Base-by-base conservation (phyloP, 2,888 invertebrate species). In the Ischnura elegans region DNA sequence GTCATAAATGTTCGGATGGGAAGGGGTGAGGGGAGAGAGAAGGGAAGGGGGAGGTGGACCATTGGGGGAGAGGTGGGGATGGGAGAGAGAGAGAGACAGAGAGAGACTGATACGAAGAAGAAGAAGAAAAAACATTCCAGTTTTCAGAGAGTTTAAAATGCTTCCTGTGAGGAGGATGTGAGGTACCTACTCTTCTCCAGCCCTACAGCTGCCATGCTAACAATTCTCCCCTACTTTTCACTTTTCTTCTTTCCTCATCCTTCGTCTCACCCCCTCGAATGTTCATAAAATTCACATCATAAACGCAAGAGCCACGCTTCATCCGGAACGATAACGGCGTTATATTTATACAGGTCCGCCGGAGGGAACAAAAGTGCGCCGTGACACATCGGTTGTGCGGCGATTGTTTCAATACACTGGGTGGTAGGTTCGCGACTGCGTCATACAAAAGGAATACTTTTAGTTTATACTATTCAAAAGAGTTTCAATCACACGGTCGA, bases 51-150 rank as follows among this genome's bases (percentile, higher is more conserved):
- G 76, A 36, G 36, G n/a, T 29, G 2, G 36, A 36, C 76, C 19
- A 19, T 25, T 25, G 25, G 6, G 76, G n/a, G 36, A n/a, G n/a
- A 36, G 76, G 36, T 76, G 76, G 76, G 76, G n/a, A 36, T 36
- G n/a, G n/a, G 61, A 61, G 61, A 61, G 61, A 61, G 61, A 51
- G 61, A 36, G 76, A 36, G n/a, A 76, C 76, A n/a, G n/a, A n/a
- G n/a, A n/a, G n/a, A n/a, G n/a, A n/a, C n/a, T n/a, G n/a, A n/a
- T n/a, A n/a, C n/a, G n/a, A n/a, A n/a, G n/a, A n/a, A n/a, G n/a
- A n/a, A n/a, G 90, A 25, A 55, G 55, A 90, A 90, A 90, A 90
- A 90, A 87, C 87, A 90, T 90, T 90, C 90, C 90, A 90, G 90
- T 90, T 90, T 90, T 45, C 76, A 61, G 43, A 43, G 90, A 90